Evolutionary conservation across 2,888 invertebrate genomes (phyloP).

Genomic region (Isoperla grammatica): DNA sequence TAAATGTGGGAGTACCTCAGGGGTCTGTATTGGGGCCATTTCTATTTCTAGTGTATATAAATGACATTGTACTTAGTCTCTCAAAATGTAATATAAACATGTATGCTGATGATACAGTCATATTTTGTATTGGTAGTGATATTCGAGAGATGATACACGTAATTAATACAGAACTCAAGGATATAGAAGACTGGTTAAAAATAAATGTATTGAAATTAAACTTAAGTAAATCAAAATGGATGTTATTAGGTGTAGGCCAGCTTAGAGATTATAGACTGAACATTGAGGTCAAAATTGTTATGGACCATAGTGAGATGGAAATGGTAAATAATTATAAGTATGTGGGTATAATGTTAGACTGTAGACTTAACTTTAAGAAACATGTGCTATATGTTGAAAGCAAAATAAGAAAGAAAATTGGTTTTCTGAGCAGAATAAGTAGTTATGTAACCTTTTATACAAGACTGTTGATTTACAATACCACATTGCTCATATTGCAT

Average conservation of each 20-base stretch:
- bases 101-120: too few species aligned
- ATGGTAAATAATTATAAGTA: neutral
- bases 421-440: neutral
- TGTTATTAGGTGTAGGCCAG: neutral
- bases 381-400: neutral
- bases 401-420: constrained; percentile 1
- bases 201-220: constrained; percentile 5
- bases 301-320: neutral
- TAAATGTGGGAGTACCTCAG: constrained; percentile 30
- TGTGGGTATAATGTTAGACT: constrained; percentile 1
- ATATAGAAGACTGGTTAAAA: neutral
- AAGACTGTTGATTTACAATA: neutral
- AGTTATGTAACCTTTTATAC: neutral
- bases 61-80: constrained; percentile 17
- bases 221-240: neutral
- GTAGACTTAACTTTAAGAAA: constrained; percentile 1
- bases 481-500: neutral
- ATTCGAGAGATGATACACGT: neutral
- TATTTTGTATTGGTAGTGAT: too few species aligned
- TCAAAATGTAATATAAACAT: too few species aligned
- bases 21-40: constrained; percentile 31
- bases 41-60: constrained; percentile 29
- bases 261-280: neutral
- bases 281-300: neutral
- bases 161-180: neutral